phyloP scores from a whole-genome alignment of 2,888 invertebrate genomes.

The Cephus pulcher region DNA sequence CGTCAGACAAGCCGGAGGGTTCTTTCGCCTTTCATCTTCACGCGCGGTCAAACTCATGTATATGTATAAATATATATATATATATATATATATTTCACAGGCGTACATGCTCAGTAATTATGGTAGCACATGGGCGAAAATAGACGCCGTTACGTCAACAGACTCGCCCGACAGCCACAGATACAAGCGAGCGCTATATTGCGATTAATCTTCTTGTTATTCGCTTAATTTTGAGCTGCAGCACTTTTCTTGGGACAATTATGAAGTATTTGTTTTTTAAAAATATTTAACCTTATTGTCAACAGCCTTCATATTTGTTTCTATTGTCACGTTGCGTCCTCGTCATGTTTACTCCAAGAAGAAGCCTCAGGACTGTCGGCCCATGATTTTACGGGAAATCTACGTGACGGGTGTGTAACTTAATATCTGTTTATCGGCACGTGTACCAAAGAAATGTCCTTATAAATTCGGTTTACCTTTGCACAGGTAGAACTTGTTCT shows the following conservation, averaged over 20 bases:
- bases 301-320: neutral
- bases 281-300: neutral
- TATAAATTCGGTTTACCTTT: conserved; percentile 8
- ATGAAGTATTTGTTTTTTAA: neutral
- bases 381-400: neutral
- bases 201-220: neutral
- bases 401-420: neutral
- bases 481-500: neutral
- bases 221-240: neutral
- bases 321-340: neutral
- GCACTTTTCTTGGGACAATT: neutral
- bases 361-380: neutral
- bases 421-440: conserved; percentile 1
- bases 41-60: neutral
- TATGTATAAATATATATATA: neutral
- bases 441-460: conserved; percentile 1
- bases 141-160: neutral
- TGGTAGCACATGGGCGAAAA: neutral
- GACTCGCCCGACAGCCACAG: neutral
- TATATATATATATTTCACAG: conserved; percentile 4
- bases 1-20: conserved; percentile 12
- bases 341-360: neutral
- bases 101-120: conserved; percentile 23
- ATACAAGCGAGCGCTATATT: neutral
- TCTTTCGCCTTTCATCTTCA: conserved; percentile 10